Base-by-base conservation (phyloP, 2,113 vertebrate genomes). In the Syngnathus typhle region DNA sequence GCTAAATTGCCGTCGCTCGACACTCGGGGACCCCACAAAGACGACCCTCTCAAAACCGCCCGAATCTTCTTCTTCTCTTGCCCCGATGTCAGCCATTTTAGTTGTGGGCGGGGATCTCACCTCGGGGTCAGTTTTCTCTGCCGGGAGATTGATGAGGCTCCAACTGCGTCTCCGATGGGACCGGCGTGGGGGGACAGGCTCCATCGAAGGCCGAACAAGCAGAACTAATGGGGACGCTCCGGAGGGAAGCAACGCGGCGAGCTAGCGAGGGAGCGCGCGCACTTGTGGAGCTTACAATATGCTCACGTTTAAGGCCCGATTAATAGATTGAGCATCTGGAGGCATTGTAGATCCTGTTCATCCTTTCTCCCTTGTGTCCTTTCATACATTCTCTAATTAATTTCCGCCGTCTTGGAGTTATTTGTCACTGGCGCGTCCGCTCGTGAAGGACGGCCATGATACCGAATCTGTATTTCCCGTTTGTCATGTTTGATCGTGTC, bases 131-230 rank as follows among this genome's bases (percentile, higher is more conserved):
- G 77, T 81, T 75, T 75, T 60, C 32, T 16, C 78, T 78, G 75
- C 78, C 44, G 47, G 60, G 54, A 83, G 81, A 86, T 83, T 83
- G 86, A 88, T 88, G 85, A 85, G 41, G 70, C 78, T 85, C 66
- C 69, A 39, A 69, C 1, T 1, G 75, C 69, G 69, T 77, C 77
- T 80, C 81, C 61, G 38, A 75, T 60, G 82, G 73, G 73, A 65
- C 62, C 59, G 3, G 67, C 46, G 41, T 67, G 74, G 6, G 78
- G 83, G 78, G 83, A 78, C 79, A 77, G 77, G 82, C 88, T 84
- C 76, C 80, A 82, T 88, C 75, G 59, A 80, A 82, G 78, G 77
- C 77, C 82, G 84, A 86, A 86, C 81, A 84, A 85, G 84, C 85
- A 81, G 80, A 87, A 86, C 88, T 88, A 88, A 88, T 84, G 73